Conservation (phyloP, 2,888 invertebrate genomes). For the Eupithecia pulchellata region DNA sequence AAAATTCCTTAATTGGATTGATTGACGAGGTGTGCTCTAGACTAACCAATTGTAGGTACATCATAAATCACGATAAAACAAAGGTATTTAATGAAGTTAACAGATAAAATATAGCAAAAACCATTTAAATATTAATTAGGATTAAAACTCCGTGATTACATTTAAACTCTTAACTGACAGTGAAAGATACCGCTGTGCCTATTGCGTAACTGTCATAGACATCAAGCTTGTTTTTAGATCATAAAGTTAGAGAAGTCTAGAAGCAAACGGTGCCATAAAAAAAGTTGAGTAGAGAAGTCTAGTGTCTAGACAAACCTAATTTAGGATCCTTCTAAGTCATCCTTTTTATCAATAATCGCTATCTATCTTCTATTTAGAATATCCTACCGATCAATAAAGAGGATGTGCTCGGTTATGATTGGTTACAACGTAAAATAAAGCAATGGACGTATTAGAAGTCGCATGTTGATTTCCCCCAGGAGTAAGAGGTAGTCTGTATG, state of each 20-base stretch:
- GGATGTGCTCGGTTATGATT: neutral
- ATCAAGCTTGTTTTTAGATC: too few species aligned
- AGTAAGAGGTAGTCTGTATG: conserved; percentile 52
- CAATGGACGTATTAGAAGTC: conserved; percentile 63
- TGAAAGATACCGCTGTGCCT: too few species aligned
- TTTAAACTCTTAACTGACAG: too few species aligned
- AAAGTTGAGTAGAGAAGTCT: too few species aligned
- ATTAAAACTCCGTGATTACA: too few species aligned
- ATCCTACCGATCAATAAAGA: neutral
- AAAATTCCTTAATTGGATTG: conserved; percentile 71
- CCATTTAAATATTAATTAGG: neutral
- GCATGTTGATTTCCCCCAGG: conserved; percentile 74
- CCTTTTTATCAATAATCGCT: too few species aligned
- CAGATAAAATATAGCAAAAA: neutral
- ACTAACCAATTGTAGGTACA: neutral
- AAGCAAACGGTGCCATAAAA: too few species aligned
- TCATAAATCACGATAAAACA: neutral
- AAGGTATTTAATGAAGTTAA: neutral
- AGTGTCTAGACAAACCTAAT: too few species aligned
- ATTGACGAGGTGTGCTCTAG: conserved; percentile 61
- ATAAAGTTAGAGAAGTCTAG: too few species aligned
- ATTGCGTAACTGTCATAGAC: too few species aligned
- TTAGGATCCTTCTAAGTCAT: too few species aligned
- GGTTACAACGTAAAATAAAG: neutral
- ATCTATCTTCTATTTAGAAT: neutral